Conservation (phyloP, 1,140 invertebrate genomes). For the Bacillus rossius region DNA sequence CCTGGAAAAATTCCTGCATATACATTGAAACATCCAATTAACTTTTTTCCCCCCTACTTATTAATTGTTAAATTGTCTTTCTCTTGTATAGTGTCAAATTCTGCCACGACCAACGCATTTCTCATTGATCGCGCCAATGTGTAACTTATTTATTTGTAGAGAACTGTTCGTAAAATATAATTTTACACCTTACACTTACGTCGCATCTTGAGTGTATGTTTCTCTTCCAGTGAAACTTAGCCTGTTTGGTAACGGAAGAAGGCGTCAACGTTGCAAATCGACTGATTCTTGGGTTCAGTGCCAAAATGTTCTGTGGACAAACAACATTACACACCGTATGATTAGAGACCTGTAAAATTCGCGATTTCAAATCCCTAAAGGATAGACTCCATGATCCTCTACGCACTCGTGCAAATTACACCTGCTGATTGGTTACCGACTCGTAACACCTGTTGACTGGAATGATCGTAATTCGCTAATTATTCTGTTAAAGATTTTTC, state of each 20-base stretch:
- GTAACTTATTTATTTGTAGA: background rate
- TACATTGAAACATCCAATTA: background rate
- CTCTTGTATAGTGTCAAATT: background rate
- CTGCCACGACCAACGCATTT: background rate
- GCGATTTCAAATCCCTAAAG: too few relatives aligned
- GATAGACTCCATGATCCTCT: too few relatives aligned
- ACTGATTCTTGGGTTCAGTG: slow-evolving; percentile 77
- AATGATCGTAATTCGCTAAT: too few relatives aligned
- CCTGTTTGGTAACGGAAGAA: slow-evolving; percentile 74
- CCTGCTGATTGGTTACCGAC: too few relatives aligned
- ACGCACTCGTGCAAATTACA: too few relatives aligned
- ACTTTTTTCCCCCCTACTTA: background rate
- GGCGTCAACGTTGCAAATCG: slow-evolving; percentile 70
- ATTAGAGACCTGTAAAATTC: too few relatives aligned
- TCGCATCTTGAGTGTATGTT: slow-evolving; percentile 80
- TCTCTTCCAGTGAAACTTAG: slow-evolving; percentile 93
- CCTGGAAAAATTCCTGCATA: background rate
- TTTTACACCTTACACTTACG: slow-evolving; percentile 51
- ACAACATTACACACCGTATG: slow-evolving; percentile 15
- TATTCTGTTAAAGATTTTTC: too few relatives aligned
- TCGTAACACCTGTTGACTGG: too few relatives aligned
- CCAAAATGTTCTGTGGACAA: slow-evolving; percentile 68
- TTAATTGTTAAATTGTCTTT: background rate
- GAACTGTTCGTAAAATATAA: background rate
- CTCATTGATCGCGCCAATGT: background rate